Conservation (phyloP, 2,888 invertebrate genomes). For the Xanthostigma xanthostigma region DNA sequence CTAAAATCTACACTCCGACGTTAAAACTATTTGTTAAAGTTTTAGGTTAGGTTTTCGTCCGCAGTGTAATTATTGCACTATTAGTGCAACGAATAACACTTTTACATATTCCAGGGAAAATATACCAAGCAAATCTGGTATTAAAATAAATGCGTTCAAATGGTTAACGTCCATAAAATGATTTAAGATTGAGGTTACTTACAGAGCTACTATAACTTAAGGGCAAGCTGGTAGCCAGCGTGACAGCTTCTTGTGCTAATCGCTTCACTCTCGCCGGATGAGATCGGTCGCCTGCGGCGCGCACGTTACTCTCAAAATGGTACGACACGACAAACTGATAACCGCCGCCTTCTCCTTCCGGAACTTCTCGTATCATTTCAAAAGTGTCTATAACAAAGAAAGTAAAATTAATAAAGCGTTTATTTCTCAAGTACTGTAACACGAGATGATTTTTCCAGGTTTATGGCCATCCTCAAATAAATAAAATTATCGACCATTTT, state of each 20-base stretch:
- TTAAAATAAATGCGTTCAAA: too few species aligned
- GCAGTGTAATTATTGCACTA: too few species aligned
- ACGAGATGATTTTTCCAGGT: not conserved
- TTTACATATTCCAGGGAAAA: too few species aligned
- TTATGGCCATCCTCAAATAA: too few species aligned
- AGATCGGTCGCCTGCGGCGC: constrained; percentile 71
- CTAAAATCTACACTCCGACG: too few species aligned
- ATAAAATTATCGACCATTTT: too few species aligned
- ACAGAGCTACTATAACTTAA: constrained; percentile 76
- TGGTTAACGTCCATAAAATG: too few species aligned
- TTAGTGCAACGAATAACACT: too few species aligned
- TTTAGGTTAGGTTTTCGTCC: too few species aligned
- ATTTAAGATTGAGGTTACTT: not conserved
- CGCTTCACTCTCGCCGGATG: constrained; percentile 80
- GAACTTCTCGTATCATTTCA: constrained; percentile 77
- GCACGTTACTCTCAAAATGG: constrained; percentile 77
- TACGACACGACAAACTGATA: constrained; percentile 76
- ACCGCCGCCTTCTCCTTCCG: constrained; percentile 49
- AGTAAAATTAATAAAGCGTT: not conserved
- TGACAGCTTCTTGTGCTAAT: constrained; percentile 88
- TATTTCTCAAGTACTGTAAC: not conserved
- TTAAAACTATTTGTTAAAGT: too few species aligned
- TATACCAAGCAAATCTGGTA: too few species aligned
- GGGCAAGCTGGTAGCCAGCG: constrained; percentile 81
- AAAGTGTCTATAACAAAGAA: constrained; percentile 52